These are phyloP conservation scores for Metacarcinus magister DNA, from an alignment of 2,888 invertebrate genomes.

Conservation along the genomic window DNA sequence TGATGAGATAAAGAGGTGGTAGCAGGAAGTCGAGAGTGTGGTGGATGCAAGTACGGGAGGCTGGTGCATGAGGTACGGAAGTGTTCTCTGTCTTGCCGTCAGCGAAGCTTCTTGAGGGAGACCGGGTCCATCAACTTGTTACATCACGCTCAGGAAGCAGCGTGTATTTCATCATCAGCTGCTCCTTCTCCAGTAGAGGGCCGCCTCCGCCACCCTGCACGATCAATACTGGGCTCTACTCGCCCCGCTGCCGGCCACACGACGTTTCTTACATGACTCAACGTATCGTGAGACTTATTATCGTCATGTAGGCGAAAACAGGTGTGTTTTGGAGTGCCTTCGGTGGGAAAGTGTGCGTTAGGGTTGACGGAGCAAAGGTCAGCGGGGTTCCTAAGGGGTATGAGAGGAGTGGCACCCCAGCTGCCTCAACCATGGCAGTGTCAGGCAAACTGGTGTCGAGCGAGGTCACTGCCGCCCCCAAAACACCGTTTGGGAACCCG, in stretches of 20 bases:
- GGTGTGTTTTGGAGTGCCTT: background rate
- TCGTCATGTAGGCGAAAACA: background rate
- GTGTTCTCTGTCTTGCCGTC: background rate
- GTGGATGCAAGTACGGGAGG: background rate
- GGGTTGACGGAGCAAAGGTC: background rate
- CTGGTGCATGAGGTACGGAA: background rate
- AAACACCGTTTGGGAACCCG: background rate
- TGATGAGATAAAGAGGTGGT: background rate
- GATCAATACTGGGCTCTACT: conserved; percentile 28
- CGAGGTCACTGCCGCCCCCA: conserved; percentile 21
- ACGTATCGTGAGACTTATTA: background rate
- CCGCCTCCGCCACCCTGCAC: conserved; percentile 10
- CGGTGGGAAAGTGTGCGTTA: background rate
- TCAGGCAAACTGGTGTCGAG: conserved; percentile 37
- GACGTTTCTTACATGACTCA: background rate
- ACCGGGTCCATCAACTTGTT: conserved; percentile 12
- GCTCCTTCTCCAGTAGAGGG: conserved; percentile 17
- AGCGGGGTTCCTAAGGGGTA: background rate
- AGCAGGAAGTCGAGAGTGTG: background rate
- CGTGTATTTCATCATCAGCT: conserved; percentile 52
- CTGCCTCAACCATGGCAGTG: conserved; percentile 47
- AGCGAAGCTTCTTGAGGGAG: background rate
- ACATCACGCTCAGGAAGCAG: conserved; percentile 51
- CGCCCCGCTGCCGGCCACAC: conserved; percentile 52
- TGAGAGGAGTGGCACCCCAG: conserved; percentile 16